phyloP scores from a whole-genome alignment of 2,797 vertebrate genomes.

The Echiichthys vipera region DNA sequence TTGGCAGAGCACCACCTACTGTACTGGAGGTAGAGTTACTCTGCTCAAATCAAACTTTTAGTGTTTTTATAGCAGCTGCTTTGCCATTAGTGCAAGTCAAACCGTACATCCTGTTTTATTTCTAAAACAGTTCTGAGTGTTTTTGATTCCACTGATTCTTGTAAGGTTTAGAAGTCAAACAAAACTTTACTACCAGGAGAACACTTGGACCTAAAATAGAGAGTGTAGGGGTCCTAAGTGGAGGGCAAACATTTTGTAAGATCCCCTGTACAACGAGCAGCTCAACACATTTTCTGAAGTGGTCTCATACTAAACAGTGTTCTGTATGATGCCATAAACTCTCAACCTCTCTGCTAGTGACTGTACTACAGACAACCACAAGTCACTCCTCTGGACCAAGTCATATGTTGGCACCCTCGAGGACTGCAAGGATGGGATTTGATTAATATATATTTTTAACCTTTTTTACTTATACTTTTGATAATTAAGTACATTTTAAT shows the following conservation, averaged over 20 bases:
- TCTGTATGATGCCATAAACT: neutral
- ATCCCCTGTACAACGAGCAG: neutral
- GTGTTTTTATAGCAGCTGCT: neutral
- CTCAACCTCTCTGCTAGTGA: neutral
- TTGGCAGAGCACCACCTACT: too few species aligned
- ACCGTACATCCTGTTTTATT: neutral
- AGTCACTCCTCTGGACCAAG: neutral
- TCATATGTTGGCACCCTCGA: too few species aligned
- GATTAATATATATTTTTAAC: too few species aligned
- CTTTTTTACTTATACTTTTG: too few species aligned
- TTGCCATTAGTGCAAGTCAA: neutral
- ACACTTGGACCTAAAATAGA: conserved; percentile 1
- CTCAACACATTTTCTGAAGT: conserved; percentile 5
- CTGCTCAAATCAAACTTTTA: neutral
- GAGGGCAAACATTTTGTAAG: conserved; percentile 7
- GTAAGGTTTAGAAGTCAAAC: conserved; percentile 14
- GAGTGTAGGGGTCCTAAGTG: neutral
- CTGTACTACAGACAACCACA: neutral
- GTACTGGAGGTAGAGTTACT: too few species aligned
- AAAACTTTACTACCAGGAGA: conserved; percentile 10
- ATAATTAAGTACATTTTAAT: too few species aligned
- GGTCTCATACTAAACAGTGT: conserved; percentile 5
- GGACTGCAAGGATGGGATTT: too few species aligned
- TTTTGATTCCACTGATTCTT: conserved; percentile 6
- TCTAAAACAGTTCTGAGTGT: conserved; percentile 4